A percentile compares a stretch with the other conserved stretches of the same genome.
These are phyloP conservation scores for Oscarella lobularis DNA, from an alignment of 37 sponge, comb jelly and placozoan genomes.

Conservation along the genomic window DNA sequence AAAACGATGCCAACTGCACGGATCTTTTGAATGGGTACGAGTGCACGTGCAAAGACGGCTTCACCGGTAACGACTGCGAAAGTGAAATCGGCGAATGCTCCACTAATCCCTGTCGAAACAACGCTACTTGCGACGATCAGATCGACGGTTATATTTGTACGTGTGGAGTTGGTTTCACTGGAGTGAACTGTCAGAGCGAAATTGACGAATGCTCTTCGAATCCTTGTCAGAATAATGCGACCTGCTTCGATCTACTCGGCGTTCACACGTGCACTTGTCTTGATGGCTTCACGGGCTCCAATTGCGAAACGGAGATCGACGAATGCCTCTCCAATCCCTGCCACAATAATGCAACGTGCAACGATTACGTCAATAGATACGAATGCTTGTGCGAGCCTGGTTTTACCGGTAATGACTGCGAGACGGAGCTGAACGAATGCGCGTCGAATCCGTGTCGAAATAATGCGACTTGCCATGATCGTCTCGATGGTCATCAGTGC, in stretches of 20 bases:
- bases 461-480: not conserved
- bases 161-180: constrained; percentile 32
- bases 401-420: not conserved
- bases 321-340: constrained; percentile 5
- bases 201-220: constrained; percentile 26
- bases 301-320: constrained; percentile 12
- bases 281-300: not conserved
- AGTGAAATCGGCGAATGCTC: constrained; percentile 26
- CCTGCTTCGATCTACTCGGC: not conserved
- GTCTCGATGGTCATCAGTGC: not conserved
- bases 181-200: constrained; percentile 16
- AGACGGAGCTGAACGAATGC: not conserved
- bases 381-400: not conserved
- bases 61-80: constrained; percentile 20
- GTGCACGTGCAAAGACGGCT: constrained; percentile 20
- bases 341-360: not conserved
- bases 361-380: not conserved
- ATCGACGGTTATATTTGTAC: constrained; percentile 18
- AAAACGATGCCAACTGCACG: not conserved
- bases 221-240: constrained; percentile 32
- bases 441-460: not conserved
- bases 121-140: constrained; percentile 22
- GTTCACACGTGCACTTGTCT: not conserved
- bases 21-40: not conserved
- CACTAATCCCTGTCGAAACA: constrained; percentile 25